phyloP scores from a whole-genome alignment of 2,797 vertebrate species.

The Phrynocephalus guinanensis region DNA sequence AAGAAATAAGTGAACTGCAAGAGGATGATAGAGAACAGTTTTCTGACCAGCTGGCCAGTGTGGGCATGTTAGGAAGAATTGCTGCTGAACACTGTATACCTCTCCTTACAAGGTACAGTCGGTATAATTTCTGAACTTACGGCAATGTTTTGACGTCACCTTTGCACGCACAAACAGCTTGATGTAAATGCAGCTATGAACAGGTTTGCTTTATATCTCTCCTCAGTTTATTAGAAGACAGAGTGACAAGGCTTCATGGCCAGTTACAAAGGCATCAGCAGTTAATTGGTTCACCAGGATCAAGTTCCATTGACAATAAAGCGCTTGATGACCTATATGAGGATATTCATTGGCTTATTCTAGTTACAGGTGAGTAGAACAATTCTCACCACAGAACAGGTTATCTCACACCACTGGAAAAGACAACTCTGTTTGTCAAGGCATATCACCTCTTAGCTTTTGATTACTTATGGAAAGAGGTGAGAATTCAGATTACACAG shows the following conservation, averaged over 20 bases:
- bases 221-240: constrained; percentile 93
- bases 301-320: constrained; percentile 88
- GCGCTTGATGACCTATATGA: constrained; percentile 96
- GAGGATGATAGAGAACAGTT: constrained; percentile 98
- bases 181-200: background rate
- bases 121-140: background rate
- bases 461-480: background rate
- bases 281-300: constrained; percentile 88
- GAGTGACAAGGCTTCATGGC: constrained; percentile 94
- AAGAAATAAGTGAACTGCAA: constrained; percentile 98
- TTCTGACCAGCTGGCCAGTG: constrained; percentile 96
- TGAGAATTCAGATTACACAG: background rate
- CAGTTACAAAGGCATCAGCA: constrained; percentile 97
- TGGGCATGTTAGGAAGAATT: constrained; percentile 96
- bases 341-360: constrained; percentile 99
- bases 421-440: background rate
- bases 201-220: constrained; percentile 42
- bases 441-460: background rate
- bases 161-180: background rate
- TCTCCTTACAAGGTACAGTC: constrained; percentile 89
- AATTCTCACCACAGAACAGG: constrained; percentile 7
- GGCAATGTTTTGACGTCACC: background rate
- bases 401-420: background rate
- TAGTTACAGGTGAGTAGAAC: constrained; percentile 92
- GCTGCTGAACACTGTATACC: constrained; percentile 97